A percentile compares a stretch with the other conserved stretches of the same genome.
phyloP scores from a whole-genome alignment of 2,888 invertebrate species.

The Hipparchia sbordonii region DNA sequence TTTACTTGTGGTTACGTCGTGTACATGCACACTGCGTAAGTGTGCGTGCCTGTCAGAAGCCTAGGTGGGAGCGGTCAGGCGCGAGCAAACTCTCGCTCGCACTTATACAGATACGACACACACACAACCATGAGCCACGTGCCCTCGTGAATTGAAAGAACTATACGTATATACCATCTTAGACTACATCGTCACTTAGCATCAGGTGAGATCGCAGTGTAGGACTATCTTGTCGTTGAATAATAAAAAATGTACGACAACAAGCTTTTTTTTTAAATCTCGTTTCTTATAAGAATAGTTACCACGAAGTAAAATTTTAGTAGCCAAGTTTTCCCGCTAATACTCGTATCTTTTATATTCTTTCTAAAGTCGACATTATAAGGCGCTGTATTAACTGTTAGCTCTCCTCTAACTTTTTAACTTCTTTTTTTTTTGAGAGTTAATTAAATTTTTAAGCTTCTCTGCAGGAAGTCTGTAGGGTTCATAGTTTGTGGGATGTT shows the following conservation, averaged over 20 bases:
- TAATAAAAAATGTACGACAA: background rate
- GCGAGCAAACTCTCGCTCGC: no score
- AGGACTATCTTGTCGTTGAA: background rate
- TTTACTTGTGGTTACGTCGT: no score
- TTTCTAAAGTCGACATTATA: slow-evolving; percentile 17
- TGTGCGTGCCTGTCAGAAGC: no score
- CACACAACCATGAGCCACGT: no score
- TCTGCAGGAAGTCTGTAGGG: background rate
- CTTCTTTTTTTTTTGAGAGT: slow-evolving; percentile 2
- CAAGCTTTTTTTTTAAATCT: background rate
- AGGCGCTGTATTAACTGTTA: slow-evolving; percentile 23
- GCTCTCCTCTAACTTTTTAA: slow-evolving; percentile 5
- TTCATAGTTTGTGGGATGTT: slow-evolving; percentile 2
- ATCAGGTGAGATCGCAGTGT: no score
- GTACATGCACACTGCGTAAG: no score
- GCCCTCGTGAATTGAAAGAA: no score
- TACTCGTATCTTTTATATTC: slow-evolving; percentile 7
- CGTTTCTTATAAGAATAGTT: slow-evolving; percentile 6
- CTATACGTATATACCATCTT: no score
- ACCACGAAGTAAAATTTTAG: slow-evolving; percentile 14
- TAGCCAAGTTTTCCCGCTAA: slow-evolving; percentile 14
- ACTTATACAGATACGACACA: no score
- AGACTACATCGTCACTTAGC: no score
- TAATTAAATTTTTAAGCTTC: slow-evolving; percentile 19
- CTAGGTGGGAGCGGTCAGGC: no score